These are phyloP conservation scores for Dicycla oo DNA, from an alignment of 2,888 invertebrate genomes.

Conservation along the genomic window DNA sequence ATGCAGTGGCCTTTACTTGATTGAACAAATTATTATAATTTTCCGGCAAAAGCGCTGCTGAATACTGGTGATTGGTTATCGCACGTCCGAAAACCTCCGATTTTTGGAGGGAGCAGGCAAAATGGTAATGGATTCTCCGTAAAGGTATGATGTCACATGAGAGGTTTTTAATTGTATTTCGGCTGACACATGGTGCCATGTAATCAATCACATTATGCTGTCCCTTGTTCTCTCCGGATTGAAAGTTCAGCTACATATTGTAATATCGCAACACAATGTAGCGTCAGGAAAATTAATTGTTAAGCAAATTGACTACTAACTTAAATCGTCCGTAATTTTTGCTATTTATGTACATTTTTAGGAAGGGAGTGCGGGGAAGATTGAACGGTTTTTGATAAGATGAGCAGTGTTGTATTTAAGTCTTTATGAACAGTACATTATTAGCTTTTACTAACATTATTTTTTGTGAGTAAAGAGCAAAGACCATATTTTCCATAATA, in stretches of 20 bases:
- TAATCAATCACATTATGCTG: neutral
- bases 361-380: too few relatives aligned
- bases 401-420: too few relatives aligned
- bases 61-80: slow-evolving; percentile 5
- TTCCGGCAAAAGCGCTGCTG: slow-evolving; percentile 13
- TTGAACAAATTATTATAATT: slow-evolving; percentile 38
- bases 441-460: too few relatives aligned
- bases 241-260: neutral
- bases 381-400: too few relatives aligned
- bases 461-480: too few relatives aligned
- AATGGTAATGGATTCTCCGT: slow-evolving; percentile 14
- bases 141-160: neutral
- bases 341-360: too few relatives aligned
- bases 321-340: too few relatives aligned
- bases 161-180: neutral
- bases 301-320: too few relatives aligned
- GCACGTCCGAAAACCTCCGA: slow-evolving; percentile 4
- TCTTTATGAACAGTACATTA: too few relatives aligned
- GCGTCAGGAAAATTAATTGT: too few relatives aligned
- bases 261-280: neutral
- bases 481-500: too few relatives aligned
- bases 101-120: neutral
- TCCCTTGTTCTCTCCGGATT: neutral
- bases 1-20: slow-evolving; percentile 9
- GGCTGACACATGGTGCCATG: neutral